Percentiles rank a stretch among this genome's conserved stretches.
phyloP scores from a whole-genome alignment of 2,113 vertebrate species.

The Osmerus eperlanus region DNA sequence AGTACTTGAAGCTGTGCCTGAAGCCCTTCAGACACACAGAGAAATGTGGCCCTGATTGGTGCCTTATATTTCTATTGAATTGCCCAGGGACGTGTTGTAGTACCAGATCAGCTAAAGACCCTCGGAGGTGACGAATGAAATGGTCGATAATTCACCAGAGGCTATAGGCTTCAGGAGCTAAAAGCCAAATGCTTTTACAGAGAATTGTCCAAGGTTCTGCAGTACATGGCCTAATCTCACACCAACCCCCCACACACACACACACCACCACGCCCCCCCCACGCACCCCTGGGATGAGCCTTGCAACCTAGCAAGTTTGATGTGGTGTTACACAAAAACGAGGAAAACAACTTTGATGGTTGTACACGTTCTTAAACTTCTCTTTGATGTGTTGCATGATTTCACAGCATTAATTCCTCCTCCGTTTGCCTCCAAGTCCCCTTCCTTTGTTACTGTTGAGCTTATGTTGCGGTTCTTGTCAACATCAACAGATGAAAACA shows the following conservation, averaged over 20 bases:
- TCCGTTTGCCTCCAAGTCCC: no score
- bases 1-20: background rate
- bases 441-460: no score
- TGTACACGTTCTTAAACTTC: no score
- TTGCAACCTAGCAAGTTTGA: no score
- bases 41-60: conserved; percentile 8
- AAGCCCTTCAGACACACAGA: conserved; percentile 3
- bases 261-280: no score
- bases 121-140: conserved; percentile 14
- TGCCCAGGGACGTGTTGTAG: conserved; percentile 10
- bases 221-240: conserved; percentile 11
- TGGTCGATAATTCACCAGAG: conserved; percentile 26
- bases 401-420: no score
- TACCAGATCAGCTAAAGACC: conserved; percentile 14
- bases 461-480: no score
- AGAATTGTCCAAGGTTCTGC: background rate
- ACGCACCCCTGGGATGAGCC: no score
- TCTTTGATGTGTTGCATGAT: no score
- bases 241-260: background rate
- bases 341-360: no score
- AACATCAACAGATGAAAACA: no score
- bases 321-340: no score
- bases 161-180: conserved; percentile 24
- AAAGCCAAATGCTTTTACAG: conserved; percentile 27
- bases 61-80: conserved; percentile 10